phyloP scores from a whole-genome alignment of 2,888 invertebrate genomes.

The Harmothoe impar region DNA sequence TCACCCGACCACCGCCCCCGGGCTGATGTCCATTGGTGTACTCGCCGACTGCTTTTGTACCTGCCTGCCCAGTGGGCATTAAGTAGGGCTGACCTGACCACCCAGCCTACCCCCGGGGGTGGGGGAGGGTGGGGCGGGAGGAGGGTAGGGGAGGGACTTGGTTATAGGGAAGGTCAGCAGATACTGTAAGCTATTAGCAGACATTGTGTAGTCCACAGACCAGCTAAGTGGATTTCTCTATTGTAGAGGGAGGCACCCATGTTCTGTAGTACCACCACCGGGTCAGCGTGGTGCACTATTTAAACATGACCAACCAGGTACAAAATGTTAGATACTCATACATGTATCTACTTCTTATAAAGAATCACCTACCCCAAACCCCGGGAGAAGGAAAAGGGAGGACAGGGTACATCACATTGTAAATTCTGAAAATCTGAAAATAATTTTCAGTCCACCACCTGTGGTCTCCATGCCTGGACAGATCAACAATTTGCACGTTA shows the following conservation, averaged over 20 bases:
- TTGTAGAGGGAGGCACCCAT: neutral
- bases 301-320: constrained; percentile 5
- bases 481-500: constrained; percentile 42
- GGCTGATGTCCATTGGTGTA: neutral
- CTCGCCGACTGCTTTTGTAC: neutral
- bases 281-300: constrained; percentile 38
- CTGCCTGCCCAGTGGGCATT: constrained; percentile 33
- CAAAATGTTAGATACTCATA: neutral
- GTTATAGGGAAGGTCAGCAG: neutral
- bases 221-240: constrained; percentile 51
- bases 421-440: too few species aligned
- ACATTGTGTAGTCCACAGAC: constrained; percentile 2
- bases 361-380: neutral
- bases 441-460: neutral
- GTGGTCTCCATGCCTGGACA: neutral
- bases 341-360: too few species aligned
- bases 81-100: constrained; percentile 12
- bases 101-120: neutral
- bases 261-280: neutral
- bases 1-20: neutral
- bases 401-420: too few species aligned
- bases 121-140: neutral
- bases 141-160: neutral
- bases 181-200: constrained; percentile 30
- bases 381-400: too few species aligned